Evolutionary conservation across 2,113 vertebrate genomes (phyloP), one percentile per base, ranked within the genome.

Genomic region (Myotis yumanensis): DNA sequence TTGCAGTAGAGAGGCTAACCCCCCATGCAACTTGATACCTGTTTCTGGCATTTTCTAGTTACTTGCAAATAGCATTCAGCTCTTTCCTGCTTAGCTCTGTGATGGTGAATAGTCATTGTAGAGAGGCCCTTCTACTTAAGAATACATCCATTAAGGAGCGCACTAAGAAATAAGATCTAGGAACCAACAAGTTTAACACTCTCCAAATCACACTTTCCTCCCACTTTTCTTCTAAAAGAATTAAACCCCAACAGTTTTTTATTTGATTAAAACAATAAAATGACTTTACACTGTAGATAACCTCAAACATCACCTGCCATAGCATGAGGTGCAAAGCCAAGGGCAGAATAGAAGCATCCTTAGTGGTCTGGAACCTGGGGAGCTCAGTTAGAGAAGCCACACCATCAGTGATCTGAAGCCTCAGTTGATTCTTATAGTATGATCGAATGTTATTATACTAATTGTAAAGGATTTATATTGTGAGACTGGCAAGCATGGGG

Each of bases 391-490:
- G 66, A 32, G 73, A 90, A 62, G 48, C 52, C 66, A 85, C n/a
- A 62, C 59, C 81, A 20, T 85, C 6, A 37, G 40, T 23, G 96
- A 96, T 96, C 75, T 94, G 95, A 64, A 75, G 96, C 87, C 75
- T 97, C 96, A 96, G 86, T 96, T 83, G 94, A 91, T 93, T 92
- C 89, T 96, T 96, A 48, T 0, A 64, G 94, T 85, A 37, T 6
- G 7, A 79, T 90, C 93, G 77, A 80, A 87, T 91, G 81, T 62
- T 77, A 66, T 85, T 93, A 91, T 35, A 35, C 62, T 75, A 85
- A 94, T 89, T 93, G 93, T 43, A 64, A 96, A 89, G 66, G 40
- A 90, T 86, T 91, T 86, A 22, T 68, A 28, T 92, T 96, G 30
- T 40, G 95, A 95, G 97, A 91, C 92, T 92, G 75, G 85, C 84